Conservation (phyloP, 1,140 invertebrate species). For the Plectus sambesii region DNA sequence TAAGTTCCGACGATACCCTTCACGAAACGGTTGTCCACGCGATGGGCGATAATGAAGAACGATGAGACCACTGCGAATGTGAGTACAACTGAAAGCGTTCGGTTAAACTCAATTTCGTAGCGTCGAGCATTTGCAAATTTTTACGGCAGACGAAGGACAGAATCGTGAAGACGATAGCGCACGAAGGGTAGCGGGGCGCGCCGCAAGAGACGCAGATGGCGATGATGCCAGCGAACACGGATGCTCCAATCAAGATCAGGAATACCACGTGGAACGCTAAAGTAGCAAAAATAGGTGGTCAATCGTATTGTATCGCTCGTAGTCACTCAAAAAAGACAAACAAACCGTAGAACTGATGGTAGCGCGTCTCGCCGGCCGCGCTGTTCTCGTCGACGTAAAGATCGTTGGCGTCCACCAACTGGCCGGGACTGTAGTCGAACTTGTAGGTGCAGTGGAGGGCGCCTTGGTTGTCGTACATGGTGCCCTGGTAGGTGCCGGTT, state of each 20-base stretch:
- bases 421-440: slow-evolving; percentile 34
- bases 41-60: slow-evolving; percentile 45
- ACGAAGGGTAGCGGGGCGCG: slow-evolving; percentile 36
- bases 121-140: too few species aligned
- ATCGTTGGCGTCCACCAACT: slow-evolving; percentile 39
- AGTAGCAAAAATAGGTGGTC: slow-evolving; percentile 24
- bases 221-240: slow-evolving; percentile 30
- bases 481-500: slow-evolving; percentile 19
- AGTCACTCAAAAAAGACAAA: slow-evolving; percentile 2
- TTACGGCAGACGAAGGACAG: slow-evolving; percentile 35
- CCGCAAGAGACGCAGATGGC: too few species aligned
- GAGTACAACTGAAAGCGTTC: slow-evolving; percentile 37
- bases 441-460: slow-evolving; percentile 44
- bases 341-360: slow-evolving; percentile 42
- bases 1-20: slow-evolving; percentile 46
- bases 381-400: slow-evolving; percentile 35
- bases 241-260: slow-evolving; percentile 23
- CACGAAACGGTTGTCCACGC: slow-evolving; percentile 44
- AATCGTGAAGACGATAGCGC: slow-evolving; percentile 34
- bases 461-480: slow-evolving; percentile 29
- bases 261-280: slow-evolving; percentile 35
- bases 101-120: too few species aligned
- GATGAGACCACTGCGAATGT: slow-evolving; percentile 41
- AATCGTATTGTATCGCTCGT: slow-evolving; percentile 4
- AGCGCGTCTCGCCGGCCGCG: slow-evolving; percentile 42